These are phyloP conservation scores for Astropecten irregularis DNA, from an alignment of 53 echinoderm and acorn worm species.

Conservation along the genomic window DNA sequence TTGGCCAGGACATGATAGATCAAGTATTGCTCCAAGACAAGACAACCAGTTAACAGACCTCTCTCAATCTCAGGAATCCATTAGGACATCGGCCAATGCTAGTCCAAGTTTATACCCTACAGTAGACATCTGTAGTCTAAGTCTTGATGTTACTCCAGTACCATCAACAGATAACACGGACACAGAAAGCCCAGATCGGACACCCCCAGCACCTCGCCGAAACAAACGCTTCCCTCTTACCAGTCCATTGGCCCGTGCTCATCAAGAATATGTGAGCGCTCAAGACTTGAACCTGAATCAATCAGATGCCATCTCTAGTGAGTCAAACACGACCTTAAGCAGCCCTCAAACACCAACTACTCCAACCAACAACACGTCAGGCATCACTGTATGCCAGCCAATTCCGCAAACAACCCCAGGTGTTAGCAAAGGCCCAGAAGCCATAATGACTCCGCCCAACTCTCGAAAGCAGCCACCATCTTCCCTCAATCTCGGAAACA, in stretches of 20 bases:
- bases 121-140: background rate
- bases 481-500: background rate
- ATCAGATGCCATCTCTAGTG: background rate
- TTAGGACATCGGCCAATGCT: background rate
- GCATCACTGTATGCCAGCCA: background rate
- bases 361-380: background rate
- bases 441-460: no score
- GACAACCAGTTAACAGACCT: background rate
- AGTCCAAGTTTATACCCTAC: background rate
- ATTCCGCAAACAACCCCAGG: background rate
- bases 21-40: background rate
- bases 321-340: background rate
- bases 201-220: constrained; percentile 15
- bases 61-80: background rate
- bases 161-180: background rate
- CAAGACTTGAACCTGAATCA: background rate
- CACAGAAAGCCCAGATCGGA: background rate
- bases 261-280: constrained; percentile 6
- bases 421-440: no score
- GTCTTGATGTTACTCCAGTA: background rate
- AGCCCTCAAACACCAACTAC: background rate
- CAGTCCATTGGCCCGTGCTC: constrained; percentile 31
- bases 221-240: constrained; percentile 46
- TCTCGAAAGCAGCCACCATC: background rate
- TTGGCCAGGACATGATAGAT: constrained; percentile 39